Evolutionary conservation across 2,888 invertebrate species (phyloP).

Genomic region (Trichopoda pennipes): DNA sequence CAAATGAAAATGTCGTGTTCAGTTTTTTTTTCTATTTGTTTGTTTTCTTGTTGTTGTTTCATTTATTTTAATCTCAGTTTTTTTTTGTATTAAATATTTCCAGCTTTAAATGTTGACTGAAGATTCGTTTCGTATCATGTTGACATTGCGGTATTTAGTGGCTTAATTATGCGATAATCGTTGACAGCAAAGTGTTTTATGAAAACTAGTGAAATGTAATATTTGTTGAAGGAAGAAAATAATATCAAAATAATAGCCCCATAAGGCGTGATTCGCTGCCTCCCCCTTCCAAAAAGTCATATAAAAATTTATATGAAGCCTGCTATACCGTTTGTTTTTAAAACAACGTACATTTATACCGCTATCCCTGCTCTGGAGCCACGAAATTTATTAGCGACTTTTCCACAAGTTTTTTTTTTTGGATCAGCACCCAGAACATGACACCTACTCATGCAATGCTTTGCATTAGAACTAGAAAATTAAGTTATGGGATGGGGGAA

Average conservation of each 20-base stretch:
- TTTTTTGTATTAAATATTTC: slow-evolving; percentile 27
- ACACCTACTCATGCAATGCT: no score
- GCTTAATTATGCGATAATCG: slow-evolving; percentile 57
- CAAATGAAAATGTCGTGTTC: slow-evolving; percentile 74
- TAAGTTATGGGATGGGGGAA: no score
- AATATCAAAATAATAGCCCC: neutral
- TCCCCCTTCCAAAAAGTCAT: no score
- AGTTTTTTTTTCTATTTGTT: slow-evolving; percentile 43
- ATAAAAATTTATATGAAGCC: no score
- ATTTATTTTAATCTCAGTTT: neutral
- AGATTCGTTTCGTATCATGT: slow-evolving; percentile 58
- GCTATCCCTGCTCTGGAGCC: no score
- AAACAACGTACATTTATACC: slow-evolving; percentile 2
- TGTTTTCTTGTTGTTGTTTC: no score
- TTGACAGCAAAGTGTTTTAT: slow-evolving; percentile 18
- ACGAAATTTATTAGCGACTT: no score
- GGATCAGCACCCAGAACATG: no score
- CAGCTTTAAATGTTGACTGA: slow-evolving; percentile 57
- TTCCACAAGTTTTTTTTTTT: no score
- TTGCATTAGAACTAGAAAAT: no score
- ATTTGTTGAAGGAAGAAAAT: neutral
- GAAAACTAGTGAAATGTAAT: neutral
- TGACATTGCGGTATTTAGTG: slow-evolving; percentile 57
- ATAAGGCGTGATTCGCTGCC: no score
- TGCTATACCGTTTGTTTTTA: slow-evolving; percentile 1